A percentile compares a stretch with the other conserved stretches of the same genome.
phyloP scores from a whole-genome alignment of 53 echinoderm and acorn worm species.

The Holothuria scabra region DNA sequence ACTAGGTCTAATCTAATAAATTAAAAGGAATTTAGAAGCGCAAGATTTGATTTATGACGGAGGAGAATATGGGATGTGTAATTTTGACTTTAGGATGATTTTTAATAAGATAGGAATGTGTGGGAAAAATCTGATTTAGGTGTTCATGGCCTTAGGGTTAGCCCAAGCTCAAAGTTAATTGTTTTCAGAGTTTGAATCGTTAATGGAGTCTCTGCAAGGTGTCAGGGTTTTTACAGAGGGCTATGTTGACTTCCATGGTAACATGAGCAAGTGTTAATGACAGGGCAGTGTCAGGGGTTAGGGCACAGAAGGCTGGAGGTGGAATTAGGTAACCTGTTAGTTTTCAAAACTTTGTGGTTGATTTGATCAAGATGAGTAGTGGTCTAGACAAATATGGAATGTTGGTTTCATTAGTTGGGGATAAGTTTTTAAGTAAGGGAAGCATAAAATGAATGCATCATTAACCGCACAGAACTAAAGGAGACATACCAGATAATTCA shows the following conservation, averaged over 20 bases:
- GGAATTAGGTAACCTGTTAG: conserved; percentile 41
- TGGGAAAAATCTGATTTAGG: conserved; percentile 59
- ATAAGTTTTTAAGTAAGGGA: no score
- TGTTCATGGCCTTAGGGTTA: conserved; percentile 48
- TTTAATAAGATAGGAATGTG: conserved; percentile 53
- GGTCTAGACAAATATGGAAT: conserved; percentile 27
- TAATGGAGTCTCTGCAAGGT: conserved; percentile 40
- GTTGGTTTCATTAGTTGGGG: no score
- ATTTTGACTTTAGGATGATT: conserved; percentile 51
- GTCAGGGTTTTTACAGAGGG: conserved; percentile 33
- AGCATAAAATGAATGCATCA: no score
- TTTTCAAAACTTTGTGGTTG: conserved; percentile 42
- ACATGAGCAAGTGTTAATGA: conserved; percentile 51
- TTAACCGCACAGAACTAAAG: no score
- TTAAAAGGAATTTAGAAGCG: conserved; percentile 50
- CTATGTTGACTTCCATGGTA: conserved; percentile 24
- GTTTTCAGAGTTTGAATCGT: conserved; percentile 48
- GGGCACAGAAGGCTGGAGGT: conserved; percentile 2
- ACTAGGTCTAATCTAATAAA: conserved; percentile 50
- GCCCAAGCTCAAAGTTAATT: conserved; percentile 44
- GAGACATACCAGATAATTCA: no score
- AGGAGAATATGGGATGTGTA: conserved; percentile 45
- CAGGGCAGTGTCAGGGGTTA: conserved; percentile 33
- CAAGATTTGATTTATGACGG: conserved; percentile 47
- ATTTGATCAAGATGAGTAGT: conserved; percentile 28